A percentile compares a stretch with the other conserved stretches of the same genome.
Conservation (phyloP, 2,113 vertebrate genomes). For the Ciconia boyciana region DNA sequence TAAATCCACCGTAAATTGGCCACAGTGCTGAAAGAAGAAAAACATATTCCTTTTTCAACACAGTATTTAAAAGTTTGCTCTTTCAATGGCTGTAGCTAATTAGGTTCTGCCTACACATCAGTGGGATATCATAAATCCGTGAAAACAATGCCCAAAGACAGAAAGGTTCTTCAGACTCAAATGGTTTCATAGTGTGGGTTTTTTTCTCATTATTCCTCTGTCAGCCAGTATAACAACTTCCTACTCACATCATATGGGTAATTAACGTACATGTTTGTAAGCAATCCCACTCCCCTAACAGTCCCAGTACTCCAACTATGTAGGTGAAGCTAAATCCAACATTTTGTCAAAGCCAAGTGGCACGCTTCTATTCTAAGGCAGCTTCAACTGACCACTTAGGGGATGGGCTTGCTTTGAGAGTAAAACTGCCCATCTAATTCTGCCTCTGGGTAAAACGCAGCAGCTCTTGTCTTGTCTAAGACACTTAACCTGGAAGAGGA, state of each 20-base stretch:
- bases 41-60: not conserved
- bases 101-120: not conserved
- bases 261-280: not conserved
- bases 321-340: not conserved
- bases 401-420: not conserved
- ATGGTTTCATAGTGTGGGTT: not conserved
- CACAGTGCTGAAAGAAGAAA: not conserved
- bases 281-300: fast-evolving
- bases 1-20: not conserved
- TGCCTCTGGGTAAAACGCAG: not conserved
- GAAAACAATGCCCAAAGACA: not conserved
- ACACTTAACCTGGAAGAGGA: not conserved
- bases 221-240: not conserved
- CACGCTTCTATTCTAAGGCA: not conserved
- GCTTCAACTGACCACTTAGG: not conserved
- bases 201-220: not conserved
- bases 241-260: not conserved
- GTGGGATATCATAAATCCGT: not conserved
- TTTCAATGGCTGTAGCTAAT: not conserved
- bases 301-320: not conserved
- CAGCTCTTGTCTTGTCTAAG: not conserved
- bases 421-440: not conserved
- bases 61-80: not conserved
- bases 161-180: not conserved
- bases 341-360: not conserved